Evolutionary conservation across 2,888 invertebrate genomes (phyloP), one percentile per base, ranked within the genome.

Genomic region (Seira ritae): DNA sequence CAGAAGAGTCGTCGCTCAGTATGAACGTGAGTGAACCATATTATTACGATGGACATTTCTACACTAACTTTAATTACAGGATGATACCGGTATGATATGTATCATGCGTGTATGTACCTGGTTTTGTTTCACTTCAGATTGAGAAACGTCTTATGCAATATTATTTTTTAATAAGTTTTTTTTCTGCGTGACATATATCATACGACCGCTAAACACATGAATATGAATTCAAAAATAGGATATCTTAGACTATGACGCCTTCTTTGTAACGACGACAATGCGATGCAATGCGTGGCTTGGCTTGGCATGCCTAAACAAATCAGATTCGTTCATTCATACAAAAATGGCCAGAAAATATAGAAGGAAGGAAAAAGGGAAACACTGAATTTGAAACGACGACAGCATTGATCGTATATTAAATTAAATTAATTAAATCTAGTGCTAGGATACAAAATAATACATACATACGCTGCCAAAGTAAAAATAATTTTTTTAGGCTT

Each of bases 381-480:
- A 62, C n/a, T 62, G 22, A 31, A 2, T 62, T 22, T 20, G 22
- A 62, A 10, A 62, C 19, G 19, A 55, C 19, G 19, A 55, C 12
- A 62, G 20, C 20, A 20, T 15, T 50, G 15, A 50, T 2, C 62
- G 2, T n/a, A 22, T 62, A 62, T 62, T 62, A 62, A 62, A 20
- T 62, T 62, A 62, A 62, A 62, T 62, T 62, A 62, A 62, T 62
- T 62, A 20, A 31, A 55, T 55, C 3, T 62, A 62, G 20, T 62
- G 62, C 42, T 42, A 42, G 12, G 42, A 6, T 42, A 42, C 20
- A 31, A 31, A 8, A 31, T 8, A 31, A 62, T 62, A 62, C 60
- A 62, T 62, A n/a, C 15, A 62, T 62, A 62, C 22, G 62, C 62
- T 62, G 62, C 62, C 62, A 62, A 62, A 62, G 62, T 62, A 62